phyloP scores from a whole-genome alignment of 2,888 invertebrate genomes.

The Parelbella ahira region DNA sequence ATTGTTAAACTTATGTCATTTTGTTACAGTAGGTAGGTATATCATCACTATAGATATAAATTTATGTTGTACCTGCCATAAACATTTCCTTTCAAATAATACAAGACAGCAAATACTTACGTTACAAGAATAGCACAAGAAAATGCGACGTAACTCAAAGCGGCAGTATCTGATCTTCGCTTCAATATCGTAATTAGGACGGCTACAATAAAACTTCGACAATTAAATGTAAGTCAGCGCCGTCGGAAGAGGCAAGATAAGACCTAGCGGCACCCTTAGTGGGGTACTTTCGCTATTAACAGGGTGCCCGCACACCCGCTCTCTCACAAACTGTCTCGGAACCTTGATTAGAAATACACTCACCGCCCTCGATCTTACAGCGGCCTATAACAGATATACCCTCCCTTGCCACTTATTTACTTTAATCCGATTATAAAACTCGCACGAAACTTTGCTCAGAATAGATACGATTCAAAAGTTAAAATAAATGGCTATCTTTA shows the following conservation, averaged over 20 bases:
- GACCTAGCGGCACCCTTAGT: conserved; percentile 62
- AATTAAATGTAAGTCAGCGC: conserved; percentile 73
- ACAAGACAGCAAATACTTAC: not conserved
- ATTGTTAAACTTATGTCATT: no score
- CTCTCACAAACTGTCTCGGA: conserved; percentile 49
- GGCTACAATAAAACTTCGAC: conserved; percentile 74
- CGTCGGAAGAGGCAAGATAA: conserved; percentile 65
- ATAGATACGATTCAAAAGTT: not conserved
- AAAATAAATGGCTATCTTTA: no score
- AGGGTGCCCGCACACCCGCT: conserved; percentile 49
- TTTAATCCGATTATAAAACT: conserved; percentile 25
- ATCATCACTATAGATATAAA: no score
- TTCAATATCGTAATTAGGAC: conserved; percentile 64
- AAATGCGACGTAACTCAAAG: conserved; percentile 23
- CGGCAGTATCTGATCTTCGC: conserved; percentile 35
- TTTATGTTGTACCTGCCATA: no score
- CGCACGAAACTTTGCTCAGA: conserved; percentile 10
- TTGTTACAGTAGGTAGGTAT: no score
- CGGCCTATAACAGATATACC: conserved; percentile 19
- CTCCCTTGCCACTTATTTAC: conserved; percentile 16
- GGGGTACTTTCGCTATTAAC: conserved; percentile 66
- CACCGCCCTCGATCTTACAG: conserved; percentile 19
- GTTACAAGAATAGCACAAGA: no score
- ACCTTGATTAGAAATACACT: conserved; percentile 45
- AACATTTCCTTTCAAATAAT: no score